Evolutionary conservation across 2,888 invertebrate genomes (phyloP).

Genomic region (Melanargia galathea): DNA sequence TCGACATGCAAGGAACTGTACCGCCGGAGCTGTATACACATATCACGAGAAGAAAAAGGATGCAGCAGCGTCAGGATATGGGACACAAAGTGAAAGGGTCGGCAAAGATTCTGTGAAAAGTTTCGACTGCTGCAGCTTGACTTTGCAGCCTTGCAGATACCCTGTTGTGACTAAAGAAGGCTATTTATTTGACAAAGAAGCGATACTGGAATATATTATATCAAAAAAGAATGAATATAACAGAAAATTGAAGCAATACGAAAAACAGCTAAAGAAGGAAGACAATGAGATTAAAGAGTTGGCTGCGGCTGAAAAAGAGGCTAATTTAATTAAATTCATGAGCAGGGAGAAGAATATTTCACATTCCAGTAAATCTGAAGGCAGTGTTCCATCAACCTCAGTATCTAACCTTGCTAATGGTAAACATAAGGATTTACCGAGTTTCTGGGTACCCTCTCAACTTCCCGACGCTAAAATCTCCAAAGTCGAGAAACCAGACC

Average conservation of each 20-base stretch:
- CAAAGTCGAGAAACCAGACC: slow-evolving; percentile 75
- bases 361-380: slow-evolving; percentile 54
- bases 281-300: slow-evolving; percentile 87
- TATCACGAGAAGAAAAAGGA: slow-evolving; percentile 99
- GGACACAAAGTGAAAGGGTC: slow-evolving; percentile 91
- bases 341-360: slow-evolving; percentile 91
- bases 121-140: slow-evolving; percentile 98
- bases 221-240: slow-evolving; percentile 96
- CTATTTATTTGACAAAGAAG: slow-evolving; percentile 97
- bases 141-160: slow-evolving; percentile 96
- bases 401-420: slow-evolving; percentile 91
- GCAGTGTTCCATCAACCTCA: slow-evolving; percentile 66
- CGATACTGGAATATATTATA: slow-evolving; percentile 96
- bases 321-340: slow-evolving; percentile 89
- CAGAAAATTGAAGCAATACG: slow-evolving; percentile 94
- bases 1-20: slow-evolving; percentile 98
- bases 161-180: slow-evolving; percentile 94
- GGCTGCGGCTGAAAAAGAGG: slow-evolving; percentile 87
- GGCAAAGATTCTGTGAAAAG: slow-evolving; percentile 96
- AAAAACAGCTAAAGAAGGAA: slow-evolving; percentile 91
- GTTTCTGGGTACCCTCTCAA: slow-evolving; percentile 98
- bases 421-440: slow-evolving; percentile 91
- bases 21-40: slow-evolving; percentile 98
- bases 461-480: slow-evolving; percentile 91
- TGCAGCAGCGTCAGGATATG: slow-evolving; percentile 96